These are phyloP conservation scores for Darevskia mixta DNA, from an alignment of 2,797 vertebrate genomes.

Conservation along the genomic window DNA sequence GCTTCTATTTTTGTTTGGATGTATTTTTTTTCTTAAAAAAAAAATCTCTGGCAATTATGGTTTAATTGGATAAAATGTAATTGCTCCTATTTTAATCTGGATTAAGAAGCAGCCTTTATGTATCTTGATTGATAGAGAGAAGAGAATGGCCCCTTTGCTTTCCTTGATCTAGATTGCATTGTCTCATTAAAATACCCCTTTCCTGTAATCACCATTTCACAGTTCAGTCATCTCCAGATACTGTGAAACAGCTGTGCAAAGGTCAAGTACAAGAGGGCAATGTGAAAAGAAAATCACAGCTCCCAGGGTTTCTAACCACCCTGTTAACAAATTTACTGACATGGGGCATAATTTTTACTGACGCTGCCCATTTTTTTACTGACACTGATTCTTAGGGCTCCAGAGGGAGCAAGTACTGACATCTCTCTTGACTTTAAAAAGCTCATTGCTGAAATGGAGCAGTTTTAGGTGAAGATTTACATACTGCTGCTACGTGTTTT, in stretches of 20 bases:
- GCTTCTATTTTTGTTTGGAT: constrained; percentile 10
- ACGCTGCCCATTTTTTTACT: constrained; percentile 65
- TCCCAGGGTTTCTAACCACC: constrained; percentile 58
- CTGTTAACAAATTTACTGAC: constrained; percentile 72
- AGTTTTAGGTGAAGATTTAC: constrained; percentile 74
- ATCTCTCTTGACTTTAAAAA: constrained; percentile 70
- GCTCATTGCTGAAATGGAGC: constrained; percentile 64
- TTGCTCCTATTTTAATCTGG: constrained; percentile 61
- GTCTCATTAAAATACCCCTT: constrained; percentile 68
- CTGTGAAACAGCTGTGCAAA: constrained; percentile 69
- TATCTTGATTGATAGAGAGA: constrained; percentile 61
- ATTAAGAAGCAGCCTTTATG: constrained; percentile 57
- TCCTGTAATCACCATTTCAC: constrained; percentile 64
- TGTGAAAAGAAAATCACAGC: constrained; percentile 63
- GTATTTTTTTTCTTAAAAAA: background rate
- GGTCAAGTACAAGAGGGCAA: constrained; percentile 67
- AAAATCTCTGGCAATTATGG: constrained; percentile 37
- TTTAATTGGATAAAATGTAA: constrained; percentile 29
- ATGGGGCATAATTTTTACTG: constrained; percentile 68
- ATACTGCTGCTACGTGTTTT: constrained; percentile 67
- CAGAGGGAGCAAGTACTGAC: constrained; percentile 60
- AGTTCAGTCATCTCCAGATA: constrained; percentile 67
- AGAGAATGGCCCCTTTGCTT: constrained; percentile 56
- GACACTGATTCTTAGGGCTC: constrained; percentile 66
- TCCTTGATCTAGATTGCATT: constrained; percentile 56